Evolutionary conservation across 2,797 vertebrate genomes (phyloP).

Genomic region (Siniperca undulata): DNA sequence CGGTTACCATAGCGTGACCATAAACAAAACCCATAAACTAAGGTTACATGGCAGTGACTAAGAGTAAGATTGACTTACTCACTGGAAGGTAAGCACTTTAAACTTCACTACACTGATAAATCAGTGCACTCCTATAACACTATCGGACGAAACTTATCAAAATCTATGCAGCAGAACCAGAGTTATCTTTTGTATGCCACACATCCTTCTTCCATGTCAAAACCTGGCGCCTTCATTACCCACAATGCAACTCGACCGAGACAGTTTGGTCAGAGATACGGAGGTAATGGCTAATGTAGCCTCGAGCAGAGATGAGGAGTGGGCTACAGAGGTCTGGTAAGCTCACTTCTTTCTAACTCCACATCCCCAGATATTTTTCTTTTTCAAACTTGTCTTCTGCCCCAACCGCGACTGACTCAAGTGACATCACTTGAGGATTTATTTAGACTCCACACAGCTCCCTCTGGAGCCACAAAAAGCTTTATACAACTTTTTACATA

Average conservation of each 20-base stretch:
- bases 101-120: neutral
- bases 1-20: neutral
- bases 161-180: neutral
- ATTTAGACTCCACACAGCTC: neutral
- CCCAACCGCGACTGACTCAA: neutral
- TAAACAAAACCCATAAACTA: neutral
- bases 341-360: neutral
- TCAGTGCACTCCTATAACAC: neutral
- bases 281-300: neutral
- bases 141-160: neutral
- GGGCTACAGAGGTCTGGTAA: neutral
- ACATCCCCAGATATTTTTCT: neutral
- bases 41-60: neutral
- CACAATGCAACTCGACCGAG: neutral
- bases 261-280: neutral
- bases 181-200: neutral
- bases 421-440: neutral
- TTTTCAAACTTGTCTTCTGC: neutral
- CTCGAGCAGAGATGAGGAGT: neutral
- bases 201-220: neutral
- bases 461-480: neutral
- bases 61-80: neutral
- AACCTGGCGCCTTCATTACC: neutral
- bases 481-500: neutral
- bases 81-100: no score